These are phyloP conservation scores for Esox niger DNA, from an alignment of 2,113 vertebrate genomes.

Conservation along the genomic window DNA sequence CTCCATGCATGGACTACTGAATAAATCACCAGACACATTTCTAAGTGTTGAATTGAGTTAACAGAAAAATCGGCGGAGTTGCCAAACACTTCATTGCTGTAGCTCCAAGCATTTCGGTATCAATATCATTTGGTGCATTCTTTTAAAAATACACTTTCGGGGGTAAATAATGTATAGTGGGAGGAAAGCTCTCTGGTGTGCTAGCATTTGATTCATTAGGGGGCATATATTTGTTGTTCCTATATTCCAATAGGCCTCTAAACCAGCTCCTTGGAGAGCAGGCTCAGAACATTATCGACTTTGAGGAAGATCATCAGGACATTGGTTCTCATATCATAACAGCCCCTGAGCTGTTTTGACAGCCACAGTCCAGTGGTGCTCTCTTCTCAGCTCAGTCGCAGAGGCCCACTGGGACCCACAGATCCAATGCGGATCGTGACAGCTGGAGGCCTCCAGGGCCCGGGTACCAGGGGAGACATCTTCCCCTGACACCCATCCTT, in stretches of 20 bases:
- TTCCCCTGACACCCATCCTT: slow-evolving; percentile 4
- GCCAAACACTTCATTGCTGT: neutral
- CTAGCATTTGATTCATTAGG: neutral
- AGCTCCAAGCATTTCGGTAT: neutral
- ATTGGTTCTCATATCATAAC: neutral
- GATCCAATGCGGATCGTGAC: neutral
- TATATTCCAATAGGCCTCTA: neutral
- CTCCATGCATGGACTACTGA: neutral
- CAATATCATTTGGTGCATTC: neutral
- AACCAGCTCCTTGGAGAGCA: neutral
- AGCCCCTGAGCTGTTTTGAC: neutral
- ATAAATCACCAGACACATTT: neutral
- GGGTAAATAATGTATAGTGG: neutral
- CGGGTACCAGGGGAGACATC: neutral
- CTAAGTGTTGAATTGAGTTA: neutral
- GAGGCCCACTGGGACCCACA: neutral
- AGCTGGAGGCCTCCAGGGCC: slow-evolving; percentile 1
- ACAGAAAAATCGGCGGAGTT: neutral
- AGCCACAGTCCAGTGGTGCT: neutral
- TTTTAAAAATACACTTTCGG: neutral
- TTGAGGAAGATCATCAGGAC: neutral
- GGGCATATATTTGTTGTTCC: too few species aligned
- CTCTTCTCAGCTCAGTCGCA: neutral
- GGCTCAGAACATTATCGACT: neutral
- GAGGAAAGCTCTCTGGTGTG: neutral